These are phyloP conservation scores for Platichthys stellatus DNA, from an alignment of 2,113 vertebrate genomes.

Conservation along the genomic window DNA sequence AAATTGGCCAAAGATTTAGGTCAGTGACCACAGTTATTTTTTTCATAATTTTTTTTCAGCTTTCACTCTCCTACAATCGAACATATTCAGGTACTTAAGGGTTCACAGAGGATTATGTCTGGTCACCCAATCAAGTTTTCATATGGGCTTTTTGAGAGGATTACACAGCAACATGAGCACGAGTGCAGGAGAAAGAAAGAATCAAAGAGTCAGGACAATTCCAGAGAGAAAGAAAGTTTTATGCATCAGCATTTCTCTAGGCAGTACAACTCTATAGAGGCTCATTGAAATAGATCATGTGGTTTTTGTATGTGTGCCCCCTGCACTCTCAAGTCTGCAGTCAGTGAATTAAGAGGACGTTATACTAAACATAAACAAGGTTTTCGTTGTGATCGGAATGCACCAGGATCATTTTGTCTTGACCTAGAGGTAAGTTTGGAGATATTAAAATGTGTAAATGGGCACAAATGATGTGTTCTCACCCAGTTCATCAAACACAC, in stretches of 20 bases:
- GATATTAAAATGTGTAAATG: background rate
- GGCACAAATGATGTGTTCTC: background rate
- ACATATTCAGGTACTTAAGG: conserved; percentile 77
- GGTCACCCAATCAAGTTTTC: conserved; percentile 72
- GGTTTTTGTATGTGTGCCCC: background rate
- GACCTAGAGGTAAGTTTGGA: background rate
- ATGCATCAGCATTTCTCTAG: conserved; percentile 19
- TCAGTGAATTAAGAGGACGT: no score
- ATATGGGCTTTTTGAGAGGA: conserved; percentile 72
- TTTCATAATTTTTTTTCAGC: conserved; percentile 24
- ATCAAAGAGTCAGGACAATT: conserved; percentile 25
- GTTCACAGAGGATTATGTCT: conserved; percentile 70
- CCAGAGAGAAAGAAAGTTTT: conserved; percentile 5
- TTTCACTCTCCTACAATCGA: conserved; percentile 61
- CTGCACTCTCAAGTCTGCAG: background rate
- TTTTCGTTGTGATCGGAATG: no score
- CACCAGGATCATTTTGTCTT: no score
- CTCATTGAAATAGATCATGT: background rate
- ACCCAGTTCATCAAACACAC: background rate
- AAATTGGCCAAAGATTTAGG: conserved; percentile 53
- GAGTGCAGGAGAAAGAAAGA: conserved; percentile 32
- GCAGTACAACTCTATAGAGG: background rate
- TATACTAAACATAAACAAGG: no score
- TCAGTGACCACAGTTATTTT: conserved; percentile 24
- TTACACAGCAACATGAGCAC: conserved; percentile 64